Percentiles rank a stretch among this genome's conserved stretches.
phyloP scores from a whole-genome alignment of 2,888 invertebrate genomes.

The Tuberolachnus salignus region DNA sequence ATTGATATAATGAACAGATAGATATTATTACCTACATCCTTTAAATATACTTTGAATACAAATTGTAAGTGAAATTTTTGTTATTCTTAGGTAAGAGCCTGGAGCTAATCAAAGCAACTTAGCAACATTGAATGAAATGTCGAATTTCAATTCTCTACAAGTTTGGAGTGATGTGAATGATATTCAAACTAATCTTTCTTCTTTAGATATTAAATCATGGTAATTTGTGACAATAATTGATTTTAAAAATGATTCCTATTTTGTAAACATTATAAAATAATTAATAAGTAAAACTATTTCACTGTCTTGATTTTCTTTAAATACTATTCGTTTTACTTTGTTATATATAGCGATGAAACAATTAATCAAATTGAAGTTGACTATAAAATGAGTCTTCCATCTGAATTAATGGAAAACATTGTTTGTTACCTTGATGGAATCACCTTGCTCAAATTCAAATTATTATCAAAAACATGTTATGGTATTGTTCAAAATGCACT shows the following conservation, averaged over 20 bases:
- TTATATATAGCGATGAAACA: slow-evolving; percentile 13
- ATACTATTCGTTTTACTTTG: background rate
- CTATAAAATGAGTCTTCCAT: background rate
- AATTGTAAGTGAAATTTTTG: background rate
- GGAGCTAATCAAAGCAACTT: background rate
- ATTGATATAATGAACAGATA: too few relatives aligned
- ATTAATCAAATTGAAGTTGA: background rate
- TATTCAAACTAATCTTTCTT: background rate
- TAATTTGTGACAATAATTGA: background rate
- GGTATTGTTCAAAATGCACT: slow-evolving; percentile 16
- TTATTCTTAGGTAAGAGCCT: background rate
- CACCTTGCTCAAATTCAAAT: slow-evolving; percentile 36
- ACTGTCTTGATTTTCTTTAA: background rate
- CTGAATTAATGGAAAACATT: slow-evolving; percentile 43
- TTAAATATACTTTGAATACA: too few relatives aligned
- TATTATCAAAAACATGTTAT: slow-evolving; percentile 10
- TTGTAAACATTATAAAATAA: too few relatives aligned
- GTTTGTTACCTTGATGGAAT: slow-evolving; percentile 26
- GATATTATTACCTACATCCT: too few relatives aligned
- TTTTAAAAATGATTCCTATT: too few relatives aligned
- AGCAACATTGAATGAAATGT: background rate
- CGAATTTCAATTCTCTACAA: background rate
- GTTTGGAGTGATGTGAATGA: slow-evolving; percentile 22
- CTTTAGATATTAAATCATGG: background rate
- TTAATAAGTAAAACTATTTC: background rate